Conservation (phyloP, 92 coral and sea anemone species). For the Metridium senile region DNA sequence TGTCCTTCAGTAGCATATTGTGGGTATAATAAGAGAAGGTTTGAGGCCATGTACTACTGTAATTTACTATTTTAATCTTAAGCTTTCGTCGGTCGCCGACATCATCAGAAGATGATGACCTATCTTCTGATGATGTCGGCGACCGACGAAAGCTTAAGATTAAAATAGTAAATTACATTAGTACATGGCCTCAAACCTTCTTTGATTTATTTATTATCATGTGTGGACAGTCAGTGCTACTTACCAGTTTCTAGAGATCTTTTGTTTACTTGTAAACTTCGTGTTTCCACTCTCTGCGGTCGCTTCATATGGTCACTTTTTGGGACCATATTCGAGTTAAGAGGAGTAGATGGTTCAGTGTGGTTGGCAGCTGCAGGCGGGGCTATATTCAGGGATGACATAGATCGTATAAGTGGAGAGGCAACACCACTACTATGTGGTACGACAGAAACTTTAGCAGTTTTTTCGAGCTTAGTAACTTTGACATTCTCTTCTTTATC, state of each 20-base stretch:
- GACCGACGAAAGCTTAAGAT: too few species aligned
- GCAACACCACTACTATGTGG: constrained; percentile 19
- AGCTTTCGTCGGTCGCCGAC: too few species aligned
- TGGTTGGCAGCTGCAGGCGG: constrained; percentile 29
- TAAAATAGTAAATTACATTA: too few species aligned
- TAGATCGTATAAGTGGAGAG: constrained; percentile 62
- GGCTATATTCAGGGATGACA: constrained; percentile 61
- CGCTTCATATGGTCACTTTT: not conserved
- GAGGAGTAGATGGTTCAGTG: not conserved
- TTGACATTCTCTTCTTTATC: not conserved
- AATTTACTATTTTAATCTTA: too few species aligned
- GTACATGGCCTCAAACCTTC: too few species aligned
- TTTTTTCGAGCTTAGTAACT: not conserved
- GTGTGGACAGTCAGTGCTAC: not conserved
- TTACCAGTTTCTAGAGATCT: not conserved
- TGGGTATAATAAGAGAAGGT: too few species aligned
- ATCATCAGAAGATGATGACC: too few species aligned
- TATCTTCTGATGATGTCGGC: too few species aligned
- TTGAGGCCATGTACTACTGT: too few species aligned
- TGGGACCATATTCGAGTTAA: not conserved
- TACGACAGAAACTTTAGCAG: constrained; percentile 11
- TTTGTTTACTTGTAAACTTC: not conserved
- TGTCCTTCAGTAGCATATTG: too few species aligned
- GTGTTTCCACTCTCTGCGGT: not conserved
- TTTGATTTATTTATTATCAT: not conserved